A percentile compares a stretch with the other conserved stretches of the same genome.
These are phyloP conservation scores for Pandemis heparana DNA, from an alignment of 2,888 invertebrate genomes.

Conservation along the genomic window DNA sequence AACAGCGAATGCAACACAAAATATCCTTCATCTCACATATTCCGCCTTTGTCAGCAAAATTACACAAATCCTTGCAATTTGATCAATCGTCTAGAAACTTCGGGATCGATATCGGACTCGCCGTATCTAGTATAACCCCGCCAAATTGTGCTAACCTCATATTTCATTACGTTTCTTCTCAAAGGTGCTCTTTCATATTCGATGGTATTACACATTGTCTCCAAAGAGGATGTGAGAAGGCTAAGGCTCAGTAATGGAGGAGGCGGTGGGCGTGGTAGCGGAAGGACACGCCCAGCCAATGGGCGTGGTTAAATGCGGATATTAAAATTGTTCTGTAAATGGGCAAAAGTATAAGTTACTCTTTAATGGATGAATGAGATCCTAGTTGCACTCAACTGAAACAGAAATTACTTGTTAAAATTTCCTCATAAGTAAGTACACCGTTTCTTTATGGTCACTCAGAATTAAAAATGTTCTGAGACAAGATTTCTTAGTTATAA, in stretches of 20 bases:
- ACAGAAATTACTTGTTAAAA: neutral
- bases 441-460: neutral
- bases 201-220: slow-evolving; percentile 71
- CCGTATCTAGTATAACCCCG: slow-evolving; percentile 62
- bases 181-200: slow-evolving; percentile 57
- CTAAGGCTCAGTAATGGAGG: slow-evolving; percentile 57
- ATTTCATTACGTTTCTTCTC: slow-evolving; percentile 50
- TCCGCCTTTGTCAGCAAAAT: slow-evolving; percentile 44
- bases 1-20: neutral
- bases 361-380: neutral
- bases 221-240: slow-evolving; percentile 62
- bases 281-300: slow-evolving; percentile 68
- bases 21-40: slow-evolving; percentile 1
- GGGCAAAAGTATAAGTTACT: slow-evolving; percentile 29
- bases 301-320: slow-evolving; percentile 64
- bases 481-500: too few relatives aligned
- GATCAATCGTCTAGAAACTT: slow-evolving; percentile 85
- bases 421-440: neutral
- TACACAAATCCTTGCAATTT: slow-evolving; percentile 49
- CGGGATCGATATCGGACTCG: slow-evolving; percentile 76
- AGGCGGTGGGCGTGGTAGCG: slow-evolving; percentile 75
- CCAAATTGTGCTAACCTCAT: slow-evolving; percentile 51
- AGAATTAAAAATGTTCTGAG: too few relatives aligned
- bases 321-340: slow-evolving; percentile 42
- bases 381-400: neutral